Conservation (phyloP, 1,140 invertebrate species). For the Leucophenga varia region DNA sequence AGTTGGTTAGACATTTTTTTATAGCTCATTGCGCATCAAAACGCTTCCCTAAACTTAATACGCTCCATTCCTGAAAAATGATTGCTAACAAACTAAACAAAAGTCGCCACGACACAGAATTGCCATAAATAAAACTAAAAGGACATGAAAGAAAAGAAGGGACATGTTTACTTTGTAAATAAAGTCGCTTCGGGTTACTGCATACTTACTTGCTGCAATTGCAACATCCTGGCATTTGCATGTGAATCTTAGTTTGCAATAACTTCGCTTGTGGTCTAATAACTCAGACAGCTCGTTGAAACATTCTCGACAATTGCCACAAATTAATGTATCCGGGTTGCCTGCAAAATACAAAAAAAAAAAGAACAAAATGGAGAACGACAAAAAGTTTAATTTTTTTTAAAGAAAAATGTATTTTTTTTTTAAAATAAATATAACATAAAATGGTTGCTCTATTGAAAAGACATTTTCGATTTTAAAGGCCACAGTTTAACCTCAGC, state of each 20-base stretch:
- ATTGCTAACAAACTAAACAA: no score
- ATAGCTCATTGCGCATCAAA: no score
- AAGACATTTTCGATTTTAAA: not conserved
- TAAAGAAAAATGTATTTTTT: not conserved
- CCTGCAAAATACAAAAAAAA: conserved; percentile 60
- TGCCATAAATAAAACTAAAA: no score
- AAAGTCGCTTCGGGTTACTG: not conserved
- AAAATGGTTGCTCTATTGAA: not conserved
- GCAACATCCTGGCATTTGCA: conserved; percentile 73
- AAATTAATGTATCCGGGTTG: conserved; percentile 85
- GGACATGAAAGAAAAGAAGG: no score
- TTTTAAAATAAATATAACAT: conserved; percentile 1
- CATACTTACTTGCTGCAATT: conserved; percentile 51
- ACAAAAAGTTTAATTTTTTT: not conserved
- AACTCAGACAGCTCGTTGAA: conserved; percentile 80
- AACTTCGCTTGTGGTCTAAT: conserved; percentile 82
- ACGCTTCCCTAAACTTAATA: no score
- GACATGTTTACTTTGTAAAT: no score
- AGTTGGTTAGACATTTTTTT: no score
- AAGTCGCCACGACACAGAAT: no score
- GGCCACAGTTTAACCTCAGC: conserved; percentile 32
- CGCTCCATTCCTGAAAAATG: no score
- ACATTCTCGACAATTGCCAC: conserved; percentile 83
- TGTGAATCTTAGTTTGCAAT: conserved; percentile 81
- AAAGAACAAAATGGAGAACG: conserved; percentile 4